Evolutionary conservation across 2,888 invertebrate species (phyloP).

Genomic region (Eurytoma adleriae): DNA sequence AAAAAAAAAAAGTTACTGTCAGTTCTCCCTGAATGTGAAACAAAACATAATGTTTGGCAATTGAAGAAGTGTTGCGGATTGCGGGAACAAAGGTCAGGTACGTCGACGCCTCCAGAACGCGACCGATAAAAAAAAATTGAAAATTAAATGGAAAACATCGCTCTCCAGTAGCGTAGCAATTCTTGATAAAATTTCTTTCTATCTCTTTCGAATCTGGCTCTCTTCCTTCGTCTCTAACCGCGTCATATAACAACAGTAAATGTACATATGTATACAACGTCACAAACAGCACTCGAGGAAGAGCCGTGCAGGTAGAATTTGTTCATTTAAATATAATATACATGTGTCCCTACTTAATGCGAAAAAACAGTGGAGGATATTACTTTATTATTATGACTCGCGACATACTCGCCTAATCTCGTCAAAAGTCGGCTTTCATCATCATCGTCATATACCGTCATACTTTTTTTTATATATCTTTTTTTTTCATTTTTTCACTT

Average conservation of each 20-base stretch:
- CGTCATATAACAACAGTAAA: slow-evolving; percentile 62
- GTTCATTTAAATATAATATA: slow-evolving; percentile 40
- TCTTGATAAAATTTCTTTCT: slow-evolving; percentile 63
- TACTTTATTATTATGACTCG: slow-evolving; percentile 27
- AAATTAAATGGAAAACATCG: slow-evolving; percentile 64
- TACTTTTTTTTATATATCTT: slow-evolving; percentile 9
- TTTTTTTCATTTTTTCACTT: slow-evolving; percentile 28
- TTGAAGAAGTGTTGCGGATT: background rate
- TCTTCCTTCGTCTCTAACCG: slow-evolving; percentile 42
- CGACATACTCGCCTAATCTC: slow-evolving; percentile 25
- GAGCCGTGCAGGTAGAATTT: slow-evolving; percentile 54
- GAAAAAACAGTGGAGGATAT: slow-evolving; percentile 53
- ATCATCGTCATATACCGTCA: slow-evolving; percentile 25
- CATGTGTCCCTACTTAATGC: slow-evolving; percentile 54
- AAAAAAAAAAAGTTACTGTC: too few species aligned
- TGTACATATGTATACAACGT: slow-evolving; percentile 60
- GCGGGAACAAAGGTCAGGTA: background rate
- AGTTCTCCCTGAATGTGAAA: too few species aligned
- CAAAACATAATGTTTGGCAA: too few species aligned
- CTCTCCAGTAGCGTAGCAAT: slow-evolving; percentile 68
- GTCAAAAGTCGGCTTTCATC: slow-evolving; percentile 22
- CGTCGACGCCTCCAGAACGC: background rate
- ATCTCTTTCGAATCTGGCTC: slow-evolving; percentile 26
- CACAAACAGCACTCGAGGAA: slow-evolving; percentile 55
- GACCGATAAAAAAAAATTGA: slow-evolving; percentile 39